Evolutionary conservation across 2,797 vertebrate species (phyloP).

Genomic region (Botia kubotai): DNA sequence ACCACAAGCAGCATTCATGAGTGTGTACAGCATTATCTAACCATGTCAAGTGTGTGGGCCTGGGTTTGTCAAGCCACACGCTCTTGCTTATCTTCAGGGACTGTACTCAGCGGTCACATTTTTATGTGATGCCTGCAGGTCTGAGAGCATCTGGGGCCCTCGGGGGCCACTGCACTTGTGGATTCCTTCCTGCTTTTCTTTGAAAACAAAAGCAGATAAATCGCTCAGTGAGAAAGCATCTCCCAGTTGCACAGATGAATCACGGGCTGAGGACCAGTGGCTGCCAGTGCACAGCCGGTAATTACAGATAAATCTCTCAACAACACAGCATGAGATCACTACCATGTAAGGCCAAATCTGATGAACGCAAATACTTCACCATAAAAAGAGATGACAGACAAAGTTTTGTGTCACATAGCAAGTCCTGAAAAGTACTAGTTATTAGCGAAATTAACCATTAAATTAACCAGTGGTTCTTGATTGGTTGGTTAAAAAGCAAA

Average conservation of each 20-base stretch:
- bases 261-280: too few relatives aligned
- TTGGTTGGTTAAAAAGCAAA: background rate
- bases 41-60: constrained; percentile 67
- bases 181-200: constrained; percentile 27
- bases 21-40: constrained; percentile 65
- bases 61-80: constrained; percentile 74
- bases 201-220: constrained; percentile 45
- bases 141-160: constrained; percentile 49
- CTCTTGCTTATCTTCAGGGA: constrained; percentile 71
- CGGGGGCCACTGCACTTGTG: constrained; percentile 8
- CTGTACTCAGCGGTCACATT: constrained; percentile 59
- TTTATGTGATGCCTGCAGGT: constrained; percentile 45
- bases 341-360: constrained; percentile 33
- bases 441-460: background rate
- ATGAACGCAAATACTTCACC: constrained; percentile 40
- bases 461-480: background rate
- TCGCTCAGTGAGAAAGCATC: constrained; percentile 17
- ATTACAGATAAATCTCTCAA: constrained; percentile 46
- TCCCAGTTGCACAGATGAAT: constrained; percentile 16
- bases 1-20: constrained; percentile 17
- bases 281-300: constrained; percentile 8
- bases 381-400: constrained; percentile 37
- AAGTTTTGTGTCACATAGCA: constrained; percentile 21
- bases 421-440: constrained; percentile 3
- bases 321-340: constrained; percentile 31